Conservation (phyloP, 92 coral and sea anemone species). For the Bergia sp. region DNA sequence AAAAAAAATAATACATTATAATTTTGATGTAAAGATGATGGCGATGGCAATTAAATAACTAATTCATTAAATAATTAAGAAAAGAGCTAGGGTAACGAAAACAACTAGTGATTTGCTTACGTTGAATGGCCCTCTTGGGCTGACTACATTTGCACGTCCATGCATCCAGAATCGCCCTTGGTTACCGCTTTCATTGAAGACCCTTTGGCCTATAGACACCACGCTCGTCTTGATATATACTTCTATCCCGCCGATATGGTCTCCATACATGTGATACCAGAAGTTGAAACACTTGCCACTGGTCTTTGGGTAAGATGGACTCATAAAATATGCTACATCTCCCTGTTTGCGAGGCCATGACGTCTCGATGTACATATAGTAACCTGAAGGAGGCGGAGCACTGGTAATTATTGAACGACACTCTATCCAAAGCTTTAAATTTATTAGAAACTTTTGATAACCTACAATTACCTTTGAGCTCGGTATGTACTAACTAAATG, state of each 20-base stretch:
- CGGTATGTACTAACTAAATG: too few species aligned
- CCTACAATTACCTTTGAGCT: neutral
- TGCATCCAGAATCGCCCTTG: slow-evolving; percentile 91
- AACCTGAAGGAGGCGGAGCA: slow-evolving; percentile 54
- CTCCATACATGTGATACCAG: slow-evolving; percentile 93
- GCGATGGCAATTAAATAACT: too few species aligned
- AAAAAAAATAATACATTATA: too few species aligned
- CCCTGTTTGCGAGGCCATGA: slow-evolving; percentile 75
- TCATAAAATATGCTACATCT: slow-evolving; percentile 79
- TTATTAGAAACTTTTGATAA: neutral
- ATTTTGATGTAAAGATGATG: too few species aligned
- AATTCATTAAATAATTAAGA: too few species aligned
- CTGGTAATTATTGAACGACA: neutral
- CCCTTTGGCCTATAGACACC: slow-evolving; percentile 60
- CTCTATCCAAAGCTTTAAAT: neutral
- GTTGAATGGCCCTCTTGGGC: slow-evolving; percentile 30
- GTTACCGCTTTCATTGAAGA: slow-evolving; percentile 91
- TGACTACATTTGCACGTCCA: slow-evolving; percentile 74
- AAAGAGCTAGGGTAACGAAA: neutral
- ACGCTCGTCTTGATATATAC: slow-evolving; percentile 68
- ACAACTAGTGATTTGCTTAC: neutral
- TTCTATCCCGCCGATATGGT: slow-evolving; percentile 77
- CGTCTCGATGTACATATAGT: slow-evolving; percentile 94
- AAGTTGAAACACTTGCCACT: slow-evolving; percentile 93
- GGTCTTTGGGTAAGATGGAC: slow-evolving; percentile 71